These are phyloP conservation scores for Ailurus styani DNA, from an alignment of 2,113 vertebrate genomes.

Conservation along the genomic window DNA sequence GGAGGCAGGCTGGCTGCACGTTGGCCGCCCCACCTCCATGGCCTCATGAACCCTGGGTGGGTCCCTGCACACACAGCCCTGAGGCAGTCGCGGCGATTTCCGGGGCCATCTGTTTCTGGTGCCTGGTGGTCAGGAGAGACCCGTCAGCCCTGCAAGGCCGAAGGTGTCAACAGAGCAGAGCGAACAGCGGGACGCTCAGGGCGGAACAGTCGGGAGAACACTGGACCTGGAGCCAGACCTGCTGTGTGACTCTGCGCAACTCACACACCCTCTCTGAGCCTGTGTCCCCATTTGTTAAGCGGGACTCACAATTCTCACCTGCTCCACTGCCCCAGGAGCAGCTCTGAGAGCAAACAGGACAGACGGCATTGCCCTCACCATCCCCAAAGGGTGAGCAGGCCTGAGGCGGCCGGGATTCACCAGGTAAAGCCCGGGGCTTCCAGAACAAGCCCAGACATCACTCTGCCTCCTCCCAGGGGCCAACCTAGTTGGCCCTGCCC, in stretches of 20 bases:
- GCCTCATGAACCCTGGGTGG: not conserved
- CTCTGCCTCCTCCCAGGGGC: not conserved
- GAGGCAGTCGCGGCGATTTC: not conserved
- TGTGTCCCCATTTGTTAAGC: fast-evolving
- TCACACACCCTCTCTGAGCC: not conserved
- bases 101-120: fast-evolving
- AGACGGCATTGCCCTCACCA: fast-evolving
- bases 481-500: fast-evolving
- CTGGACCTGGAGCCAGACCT: too few relatives aligned
- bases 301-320: not conserved
- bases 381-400: fast-evolving
- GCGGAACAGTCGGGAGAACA: fast-evolving
- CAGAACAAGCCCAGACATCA: not conserved
- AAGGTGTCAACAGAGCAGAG: not conserved
- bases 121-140: not conserved
- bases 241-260: not conserved
- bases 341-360: not conserved
- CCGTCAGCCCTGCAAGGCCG: fast-evolving
- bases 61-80: not conserved
- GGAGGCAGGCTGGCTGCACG: fast-evolving
- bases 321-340: not conserved
- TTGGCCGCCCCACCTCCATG: fast-evolving
- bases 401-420: fast-evolving
- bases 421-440: fast-evolving
- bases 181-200: fast-evolving